Evolutionary conservation across 1,140 invertebrate genomes (phyloP).

Genomic region (Drosophila ficusphila): DNA sequence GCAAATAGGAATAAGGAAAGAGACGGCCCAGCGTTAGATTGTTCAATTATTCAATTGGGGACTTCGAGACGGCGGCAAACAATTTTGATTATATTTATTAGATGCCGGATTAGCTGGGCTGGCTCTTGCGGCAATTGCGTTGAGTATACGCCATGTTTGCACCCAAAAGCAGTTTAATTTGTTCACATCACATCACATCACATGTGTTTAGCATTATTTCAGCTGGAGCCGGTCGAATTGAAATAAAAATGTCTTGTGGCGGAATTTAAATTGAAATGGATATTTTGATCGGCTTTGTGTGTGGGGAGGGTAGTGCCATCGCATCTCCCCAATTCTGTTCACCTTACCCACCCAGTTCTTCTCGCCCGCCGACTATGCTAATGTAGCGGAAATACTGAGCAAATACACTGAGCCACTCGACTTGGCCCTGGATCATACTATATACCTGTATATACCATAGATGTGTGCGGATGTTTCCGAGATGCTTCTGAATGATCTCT

Average conservation of each 20-base stretch:
- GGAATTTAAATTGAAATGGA: constrained; percentile 34
- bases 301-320: neutral
- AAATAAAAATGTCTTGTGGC: neutral
- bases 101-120: constrained; percentile 58
- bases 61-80: constrained; percentile 12
- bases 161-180: constrained; percentile 1
- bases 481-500: constrained; percentile 41
- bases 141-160: constrained; percentile 61
- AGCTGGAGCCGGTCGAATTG: neutral
- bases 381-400: constrained; percentile 74
- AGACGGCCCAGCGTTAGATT: constrained; percentile 45
- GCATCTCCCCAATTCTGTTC: constrained; percentile 12
- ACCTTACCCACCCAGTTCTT: constrained; percentile 24
- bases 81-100: constrained; percentile 69
- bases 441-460: constrained; percentile 24
- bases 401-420: constrained; percentile 50
- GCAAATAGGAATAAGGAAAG: neutral
- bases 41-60: constrained; percentile 79
- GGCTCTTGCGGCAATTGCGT: constrained; percentile 35
- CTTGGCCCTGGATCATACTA: constrained; percentile 32
- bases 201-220: constrained; percentile 18
- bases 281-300: constrained; percentile 8
- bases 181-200: too few species aligned
- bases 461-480: neutral
- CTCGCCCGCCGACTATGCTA: constrained; percentile 57